Base-by-base conservation (phyloP, 92 coral and sea anemone species). In the Umimayanthus kanabou region DNA sequence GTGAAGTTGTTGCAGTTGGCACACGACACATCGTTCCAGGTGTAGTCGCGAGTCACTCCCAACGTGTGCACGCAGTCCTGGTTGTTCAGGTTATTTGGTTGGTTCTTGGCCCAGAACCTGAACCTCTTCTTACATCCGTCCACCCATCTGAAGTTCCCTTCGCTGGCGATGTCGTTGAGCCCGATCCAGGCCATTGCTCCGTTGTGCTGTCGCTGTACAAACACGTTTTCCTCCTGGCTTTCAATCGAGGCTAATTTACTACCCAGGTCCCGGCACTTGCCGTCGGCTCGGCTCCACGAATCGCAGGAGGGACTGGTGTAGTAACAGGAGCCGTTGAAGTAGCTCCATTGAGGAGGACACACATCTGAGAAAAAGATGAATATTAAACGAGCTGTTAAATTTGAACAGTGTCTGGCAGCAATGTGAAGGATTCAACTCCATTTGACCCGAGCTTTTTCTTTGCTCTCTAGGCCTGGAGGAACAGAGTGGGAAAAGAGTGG, bases 121-220 rank as follows among this genome's bases (percentile, higher is more conserved):
- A 88, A 91, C 47, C 23, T 87, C 61, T 39, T 7, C 40, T 65
- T 90, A 50, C 91, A 91, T 1, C 91, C 93, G 64, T 85, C 93
- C 67, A 88, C 90, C 94, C 94, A 92, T 39, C 73, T 45, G 85
- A 89, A 92, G 43, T 82, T 45, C 28, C 94, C 93, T 64, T 92
- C 94, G 39, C 91, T 92, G 16, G 94, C 94, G 23, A 92, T 92
- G 69, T 92, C 94, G 88, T 92, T 92, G 86, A 92, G 90, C 55
- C 94, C 94, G 39, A 92, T 89, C 94, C 94, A 92, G 15, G 94
- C 92, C 67, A 49, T 92, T 16, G 88, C 92, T 28, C 94, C 94
- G 43, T 92, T 92, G 80, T 92, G 94, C n/a, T 89, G 89, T 74
- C 90, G 94, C 73, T 92, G 94, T 9, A 92, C 53, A 79, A 73